A percentile compares a stretch with the other conserved stretches of the same genome.
These are phyloP conservation scores for Boloria euphrosyne DNA, from an alignment of 2,888 invertebrate species.

Conservation along the genomic window DNA sequence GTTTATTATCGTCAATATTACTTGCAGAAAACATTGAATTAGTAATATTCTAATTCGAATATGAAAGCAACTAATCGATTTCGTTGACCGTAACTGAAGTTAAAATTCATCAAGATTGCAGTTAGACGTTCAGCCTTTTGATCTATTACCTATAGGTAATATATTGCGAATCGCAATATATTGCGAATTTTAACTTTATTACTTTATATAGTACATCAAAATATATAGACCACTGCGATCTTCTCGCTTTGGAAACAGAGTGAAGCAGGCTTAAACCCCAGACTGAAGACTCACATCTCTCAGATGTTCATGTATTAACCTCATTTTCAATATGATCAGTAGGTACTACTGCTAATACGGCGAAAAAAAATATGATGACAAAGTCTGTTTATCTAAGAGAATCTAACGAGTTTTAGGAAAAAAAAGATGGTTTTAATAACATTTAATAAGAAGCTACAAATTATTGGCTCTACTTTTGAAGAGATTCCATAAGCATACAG, in stretches of 20 bases:
- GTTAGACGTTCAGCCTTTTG: background rate
- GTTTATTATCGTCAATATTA: background rate
- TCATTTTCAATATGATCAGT: too few species aligned
- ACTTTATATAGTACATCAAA: too few species aligned
- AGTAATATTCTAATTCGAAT: background rate
- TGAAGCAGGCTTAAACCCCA: too few species aligned
- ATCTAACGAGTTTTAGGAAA: slow-evolving; percentile 6
- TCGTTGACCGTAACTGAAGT: background rate
- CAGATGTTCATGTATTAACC: too few species aligned
- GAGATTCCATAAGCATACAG: background rate
- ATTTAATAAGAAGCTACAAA: too few species aligned
- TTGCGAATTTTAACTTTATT: background rate
- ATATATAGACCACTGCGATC: too few species aligned
- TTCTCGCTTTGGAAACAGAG: too few species aligned
- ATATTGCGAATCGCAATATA: background rate
- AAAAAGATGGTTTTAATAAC: too few species aligned
- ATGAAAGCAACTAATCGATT: background rate
- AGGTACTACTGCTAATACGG: too few species aligned
- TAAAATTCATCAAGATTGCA: slow-evolving; percentile 5
- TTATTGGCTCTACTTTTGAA: too few species aligned
- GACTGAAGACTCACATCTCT: too few species aligned
- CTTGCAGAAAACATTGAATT: background rate
- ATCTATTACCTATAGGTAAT: too few species aligned
- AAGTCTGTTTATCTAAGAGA: slow-evolving; percentile 13
- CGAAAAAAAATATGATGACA: background rate